phyloP scores from a whole-genome alignment of 2,113 vertebrate genomes.

The Gopherus flavomarginatus region DNA sequence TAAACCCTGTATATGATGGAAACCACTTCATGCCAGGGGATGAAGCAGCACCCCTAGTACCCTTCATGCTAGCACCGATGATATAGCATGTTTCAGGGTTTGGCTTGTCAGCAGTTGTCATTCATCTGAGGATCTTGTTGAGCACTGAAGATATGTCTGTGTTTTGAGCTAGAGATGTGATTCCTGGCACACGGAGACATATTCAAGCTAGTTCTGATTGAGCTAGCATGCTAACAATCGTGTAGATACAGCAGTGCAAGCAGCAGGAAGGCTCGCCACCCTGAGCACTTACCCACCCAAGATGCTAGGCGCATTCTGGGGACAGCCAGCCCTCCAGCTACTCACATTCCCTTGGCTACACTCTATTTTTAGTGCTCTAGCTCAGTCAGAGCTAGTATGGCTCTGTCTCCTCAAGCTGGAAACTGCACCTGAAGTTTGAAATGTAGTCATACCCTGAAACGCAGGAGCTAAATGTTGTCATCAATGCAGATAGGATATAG shows the following conservation, averaged over 20 bases:
- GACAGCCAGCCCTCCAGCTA: neutral
- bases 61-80: too few species aligned
- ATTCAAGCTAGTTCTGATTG: neutral
- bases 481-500: neutral
- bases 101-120: neutral
- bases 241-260: neutral
- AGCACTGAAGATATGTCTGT: neutral
- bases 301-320: neutral
- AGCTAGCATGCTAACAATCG: neutral
- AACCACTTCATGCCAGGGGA: neutral
- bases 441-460: neutral
- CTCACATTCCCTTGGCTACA: neutral
- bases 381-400: neutral
- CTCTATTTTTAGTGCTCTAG: too few species aligned
- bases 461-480: neutral
- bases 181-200: neutral
- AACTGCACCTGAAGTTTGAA: neutral
- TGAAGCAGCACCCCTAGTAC: too few species aligned
- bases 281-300: neutral
- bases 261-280: neutral
- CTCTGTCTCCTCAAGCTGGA: neutral
- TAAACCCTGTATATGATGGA: too few species aligned
- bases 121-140: slow-evolving; percentile 6
- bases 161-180: neutral
- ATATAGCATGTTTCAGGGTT: neutral